Evolutionary conservation across 2,888 invertebrate species (phyloP).

Genomic region (Antitype chi): DNA sequence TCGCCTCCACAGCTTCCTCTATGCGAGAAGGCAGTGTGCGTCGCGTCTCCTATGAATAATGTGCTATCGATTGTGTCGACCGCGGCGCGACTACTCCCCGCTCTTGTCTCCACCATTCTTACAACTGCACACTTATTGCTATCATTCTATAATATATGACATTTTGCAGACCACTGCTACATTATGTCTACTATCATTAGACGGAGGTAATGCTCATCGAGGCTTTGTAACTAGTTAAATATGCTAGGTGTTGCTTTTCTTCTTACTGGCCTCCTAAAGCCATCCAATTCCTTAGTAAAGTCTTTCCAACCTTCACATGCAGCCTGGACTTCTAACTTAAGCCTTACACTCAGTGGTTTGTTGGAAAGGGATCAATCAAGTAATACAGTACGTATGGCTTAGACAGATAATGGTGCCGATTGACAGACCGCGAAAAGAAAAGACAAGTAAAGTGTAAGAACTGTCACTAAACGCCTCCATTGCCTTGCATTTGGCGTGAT

Average conservation of each 20-base stretch:
- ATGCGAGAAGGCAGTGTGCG: constrained; percentile 41
- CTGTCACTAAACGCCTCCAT: too few relatives aligned
- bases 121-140: constrained; percentile 21
- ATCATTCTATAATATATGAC: background rate
- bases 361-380: background rate
- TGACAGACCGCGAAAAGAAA: too few relatives aligned
- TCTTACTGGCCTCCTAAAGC: background rate
- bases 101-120: constrained; percentile 31
- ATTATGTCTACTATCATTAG: too few relatives aligned
- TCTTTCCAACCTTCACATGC: background rate
- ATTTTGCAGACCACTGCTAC: background rate
- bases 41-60: constrained; percentile 59
- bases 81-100: constrained; percentile 29
- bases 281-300: background rate
- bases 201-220: background rate
- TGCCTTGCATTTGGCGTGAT: too few relatives aligned
- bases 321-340: too few relatives aligned
- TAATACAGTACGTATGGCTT: background rate
- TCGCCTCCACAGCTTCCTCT: constrained; percentile 15
- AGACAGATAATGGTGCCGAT: background rate
- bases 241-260: background rate
- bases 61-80: constrained; percentile 61
- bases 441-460: too few relatives aligned
- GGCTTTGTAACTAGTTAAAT: background rate
- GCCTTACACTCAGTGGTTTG: background rate